Evolutionary conservation across 2,888 invertebrate species (phyloP), one percentile per base, ranked within the genome.

Genomic region (Onchidella celtica): DNA sequence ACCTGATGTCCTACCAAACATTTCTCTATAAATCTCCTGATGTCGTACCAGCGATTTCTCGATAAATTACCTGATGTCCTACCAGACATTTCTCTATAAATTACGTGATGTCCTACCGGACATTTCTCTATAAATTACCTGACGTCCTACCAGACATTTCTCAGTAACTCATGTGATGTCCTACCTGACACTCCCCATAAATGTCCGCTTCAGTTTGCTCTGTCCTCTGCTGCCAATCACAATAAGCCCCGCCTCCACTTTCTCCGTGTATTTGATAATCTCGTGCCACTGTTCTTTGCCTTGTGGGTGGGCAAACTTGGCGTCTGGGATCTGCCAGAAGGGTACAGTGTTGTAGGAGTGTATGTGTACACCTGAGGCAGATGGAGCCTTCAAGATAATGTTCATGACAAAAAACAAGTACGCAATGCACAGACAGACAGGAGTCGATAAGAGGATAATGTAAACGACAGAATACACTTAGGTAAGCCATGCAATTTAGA

Each of bases 211-310:
- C 21, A 83, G 81, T 17, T 81, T 81, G 32, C 83, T 79, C 34
- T 83, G 83, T 2, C 83, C 81, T n/a, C 81, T n/a, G 70, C 79
- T 81, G 65, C 83, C 83, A 55, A 83, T 78, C 27, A 83, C 83
- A 11, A 83, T 83, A 1, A 83, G 78, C 6, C 83, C 83, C 32
- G 80, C 80, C 69, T 66, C 78, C 27, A 81, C 75, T 29, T 74
- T 78, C 77, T 83, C 83, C 2, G 83, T 75, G 34, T 83, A 83
- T 21, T 81, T 83, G 32, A 83, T 59, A 61, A 83, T 83, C 79
- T 83, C 83, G 38, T 83, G 81, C 83, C 83, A 83, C 6, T 73
- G 61, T 14, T 83, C 83, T 32, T 77, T 72, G 0, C 83, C 83
- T 55, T 81, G 78, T 17, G 83, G 83, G 29, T 55, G 57, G 17